Percentiles rank a stretch among this genome's conserved stretches.
These are phyloP conservation scores for Drosophila nannoptera DNA, from an alignment of 1,140 invertebrate genomes.

Conservation along the genomic window DNA sequence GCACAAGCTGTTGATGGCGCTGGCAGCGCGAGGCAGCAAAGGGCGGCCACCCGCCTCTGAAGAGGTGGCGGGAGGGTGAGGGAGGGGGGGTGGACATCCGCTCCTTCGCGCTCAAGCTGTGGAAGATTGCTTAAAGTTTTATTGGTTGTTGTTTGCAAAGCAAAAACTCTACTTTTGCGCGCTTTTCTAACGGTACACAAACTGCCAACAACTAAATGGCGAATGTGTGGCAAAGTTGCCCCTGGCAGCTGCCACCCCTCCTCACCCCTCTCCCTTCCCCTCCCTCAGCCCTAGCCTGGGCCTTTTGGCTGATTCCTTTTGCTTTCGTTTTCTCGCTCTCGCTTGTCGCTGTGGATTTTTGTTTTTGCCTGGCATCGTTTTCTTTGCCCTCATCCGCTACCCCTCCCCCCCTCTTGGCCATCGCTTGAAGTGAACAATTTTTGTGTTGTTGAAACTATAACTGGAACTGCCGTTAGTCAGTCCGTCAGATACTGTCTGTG, in stretches of 20 bases:
- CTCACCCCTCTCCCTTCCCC: conserved; percentile 7
- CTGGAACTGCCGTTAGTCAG: conserved; percentile 69
- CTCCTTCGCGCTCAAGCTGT: conserved; percentile 58
- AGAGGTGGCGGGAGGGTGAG: background rate
- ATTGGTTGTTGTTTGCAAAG: conserved; percentile 77
- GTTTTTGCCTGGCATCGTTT: conserved; percentile 1
- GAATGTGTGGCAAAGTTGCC: conserved; percentile 62
- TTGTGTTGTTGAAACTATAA: conserved; percentile 50
- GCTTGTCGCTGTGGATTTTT: conserved; percentile 7
- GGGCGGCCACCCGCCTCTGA: too few species aligned
- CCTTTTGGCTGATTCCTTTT: conserved; percentile 44
- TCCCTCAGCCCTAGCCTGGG: conserved; percentile 25
- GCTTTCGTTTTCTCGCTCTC: conserved; percentile 43
- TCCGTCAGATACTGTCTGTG: background rate
- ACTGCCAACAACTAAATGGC: conserved; percentile 29
- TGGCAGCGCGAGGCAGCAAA: too few species aligned
- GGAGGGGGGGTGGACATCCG: conserved; percentile 19
- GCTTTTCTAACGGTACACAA: conserved; percentile 61
- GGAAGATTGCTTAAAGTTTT: conserved; percentile 77
- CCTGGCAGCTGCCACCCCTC: conserved; percentile 28
- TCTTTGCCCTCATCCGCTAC: background rate
- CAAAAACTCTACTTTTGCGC: conserved; percentile 75
- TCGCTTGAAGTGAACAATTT: conserved; percentile 32
- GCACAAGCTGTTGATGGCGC: background rate
- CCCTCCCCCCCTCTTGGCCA: conserved; percentile 6